Percentiles rank a stretch among this genome's conserved stretches.
These are phyloP conservation scores for Leptopilina boulardi DNA, from an alignment of 1,140 invertebrate species.

Conservation along the genomic window DNA sequence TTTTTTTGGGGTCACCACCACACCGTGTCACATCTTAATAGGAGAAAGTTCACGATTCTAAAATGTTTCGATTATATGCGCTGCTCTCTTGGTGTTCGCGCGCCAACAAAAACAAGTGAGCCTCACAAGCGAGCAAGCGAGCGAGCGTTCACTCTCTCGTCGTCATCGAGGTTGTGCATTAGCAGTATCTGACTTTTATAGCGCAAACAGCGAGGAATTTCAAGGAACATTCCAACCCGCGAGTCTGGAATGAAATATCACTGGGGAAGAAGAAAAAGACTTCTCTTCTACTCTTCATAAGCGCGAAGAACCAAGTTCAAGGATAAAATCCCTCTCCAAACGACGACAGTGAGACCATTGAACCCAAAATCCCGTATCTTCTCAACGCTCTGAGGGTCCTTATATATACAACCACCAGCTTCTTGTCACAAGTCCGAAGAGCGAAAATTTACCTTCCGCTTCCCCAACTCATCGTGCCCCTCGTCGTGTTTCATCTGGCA, in stretches of 20 bases:
- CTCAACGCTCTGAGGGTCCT: conserved; percentile 17
- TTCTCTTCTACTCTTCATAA: conserved; percentile 16
- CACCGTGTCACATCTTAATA: conserved; percentile 28
- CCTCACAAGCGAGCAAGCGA: too few relatives aligned
- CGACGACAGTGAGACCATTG: conserved; percentile 21
- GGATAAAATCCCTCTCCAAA: conserved; percentile 15
- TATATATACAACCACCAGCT: too few relatives aligned
- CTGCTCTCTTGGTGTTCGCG: too few relatives aligned
- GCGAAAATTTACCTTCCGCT: conserved; percentile 25
- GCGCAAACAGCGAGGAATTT: conserved; percentile 26
- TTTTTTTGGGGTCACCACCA: conserved; percentile 12
- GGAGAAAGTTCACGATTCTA: conserved; percentile 32
- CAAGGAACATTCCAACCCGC: conserved; percentile 29
- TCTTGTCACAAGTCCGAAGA: conserved; percentile 3
- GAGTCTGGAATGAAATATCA: conserved; percentile 29
- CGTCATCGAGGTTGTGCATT: conserved; percentile 8
- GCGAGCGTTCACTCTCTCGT: neutral
- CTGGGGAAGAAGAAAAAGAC: conserved; percentile 9
- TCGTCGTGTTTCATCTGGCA: neutral
- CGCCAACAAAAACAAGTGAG: too few relatives aligned
- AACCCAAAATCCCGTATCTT: conserved; percentile 30
- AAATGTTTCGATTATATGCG: neutral
- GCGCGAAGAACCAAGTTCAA: conserved; percentile 27
- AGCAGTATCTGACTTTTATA: conserved; percentile 32
- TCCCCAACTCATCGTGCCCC: neutral